Conservation (phyloP, 2,113 vertebrate genomes). For the Leucosticte australis region DNA sequence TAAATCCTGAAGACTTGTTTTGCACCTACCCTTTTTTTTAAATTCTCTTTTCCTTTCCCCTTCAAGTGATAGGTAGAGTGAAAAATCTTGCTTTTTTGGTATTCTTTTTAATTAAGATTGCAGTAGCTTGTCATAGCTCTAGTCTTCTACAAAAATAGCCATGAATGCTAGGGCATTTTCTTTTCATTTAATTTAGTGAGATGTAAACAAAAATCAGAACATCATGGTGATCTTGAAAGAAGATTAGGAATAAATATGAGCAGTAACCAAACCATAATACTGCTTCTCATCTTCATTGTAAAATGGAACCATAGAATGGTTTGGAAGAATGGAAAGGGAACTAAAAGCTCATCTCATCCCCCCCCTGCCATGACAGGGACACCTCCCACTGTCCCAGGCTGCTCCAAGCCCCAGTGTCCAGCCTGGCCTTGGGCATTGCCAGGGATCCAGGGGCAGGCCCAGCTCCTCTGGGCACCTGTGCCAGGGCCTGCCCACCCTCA, state of each 20-base stretch:
- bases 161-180: neutral
- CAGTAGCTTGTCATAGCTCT: neutral
- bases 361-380: neutral
- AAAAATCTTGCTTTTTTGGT: neutral
- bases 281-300: neutral
- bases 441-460: neutral
- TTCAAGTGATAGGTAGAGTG: neutral
- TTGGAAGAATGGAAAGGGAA: neutral
- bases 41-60: neutral
- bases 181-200: neutral
- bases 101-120: neutral
- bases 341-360: accelerated
- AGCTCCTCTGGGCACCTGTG: neutral
- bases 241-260: neutral
- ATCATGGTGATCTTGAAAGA: neutral
- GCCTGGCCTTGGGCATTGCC: neutral
- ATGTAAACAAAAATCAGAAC: neutral
- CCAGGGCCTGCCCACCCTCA: accelerated
- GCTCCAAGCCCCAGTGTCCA: neutral
- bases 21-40: neutral
- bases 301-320: neutral
- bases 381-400: neutral
- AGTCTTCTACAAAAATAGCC: neutral
- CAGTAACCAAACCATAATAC: neutral
- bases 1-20: neutral